phyloP scores from a whole-genome alignment of 2,113 vertebrate genomes.

The Silurus asotus region DNA sequence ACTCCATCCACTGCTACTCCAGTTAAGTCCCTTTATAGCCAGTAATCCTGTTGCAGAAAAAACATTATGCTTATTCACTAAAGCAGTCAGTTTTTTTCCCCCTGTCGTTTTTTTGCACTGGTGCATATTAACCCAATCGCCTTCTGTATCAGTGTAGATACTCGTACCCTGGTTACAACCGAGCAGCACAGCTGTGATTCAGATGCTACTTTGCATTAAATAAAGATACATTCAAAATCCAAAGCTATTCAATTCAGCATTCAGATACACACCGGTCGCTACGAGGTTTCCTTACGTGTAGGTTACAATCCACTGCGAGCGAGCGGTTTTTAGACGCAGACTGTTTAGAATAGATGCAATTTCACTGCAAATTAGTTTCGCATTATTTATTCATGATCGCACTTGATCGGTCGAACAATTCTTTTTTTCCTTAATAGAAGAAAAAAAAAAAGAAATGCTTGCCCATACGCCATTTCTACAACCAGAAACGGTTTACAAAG shows the following conservation, averaged over 20 bases:
- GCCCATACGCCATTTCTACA: neutral
- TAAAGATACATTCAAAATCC: conserved; percentile 30
- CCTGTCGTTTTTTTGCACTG: neutral
- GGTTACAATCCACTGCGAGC: neutral
- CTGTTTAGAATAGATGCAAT: conserved; percentile 8
- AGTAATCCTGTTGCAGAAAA: conserved; percentile 1
- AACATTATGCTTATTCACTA: conserved; percentile 3
- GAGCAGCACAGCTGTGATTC: conserved; percentile 34
- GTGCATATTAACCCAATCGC: conserved; percentile 28
- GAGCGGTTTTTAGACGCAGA: neutral
- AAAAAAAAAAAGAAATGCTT: neutral
- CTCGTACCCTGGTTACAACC: conserved; percentile 15
- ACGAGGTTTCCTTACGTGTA: neutral
- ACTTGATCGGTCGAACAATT: neutral
- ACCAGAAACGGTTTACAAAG: conserved; percentile 18
- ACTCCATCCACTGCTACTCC: conserved; percentile 56
- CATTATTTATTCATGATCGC: conserved; percentile 10
- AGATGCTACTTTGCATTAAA: conserved; percentile 22
- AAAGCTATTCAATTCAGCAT: conserved; percentile 6
- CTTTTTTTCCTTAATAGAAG: neutral
- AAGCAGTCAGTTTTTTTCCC: conserved; percentile 9
- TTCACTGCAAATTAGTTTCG: neutral
- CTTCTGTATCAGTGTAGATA: conserved; percentile 27
- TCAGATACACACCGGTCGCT: neutral
- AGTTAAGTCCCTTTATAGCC: conserved; percentile 49